Evolutionary conservation across 2,888 invertebrate genomes (phyloP).

Genomic region (Perdita meconis): DNA sequence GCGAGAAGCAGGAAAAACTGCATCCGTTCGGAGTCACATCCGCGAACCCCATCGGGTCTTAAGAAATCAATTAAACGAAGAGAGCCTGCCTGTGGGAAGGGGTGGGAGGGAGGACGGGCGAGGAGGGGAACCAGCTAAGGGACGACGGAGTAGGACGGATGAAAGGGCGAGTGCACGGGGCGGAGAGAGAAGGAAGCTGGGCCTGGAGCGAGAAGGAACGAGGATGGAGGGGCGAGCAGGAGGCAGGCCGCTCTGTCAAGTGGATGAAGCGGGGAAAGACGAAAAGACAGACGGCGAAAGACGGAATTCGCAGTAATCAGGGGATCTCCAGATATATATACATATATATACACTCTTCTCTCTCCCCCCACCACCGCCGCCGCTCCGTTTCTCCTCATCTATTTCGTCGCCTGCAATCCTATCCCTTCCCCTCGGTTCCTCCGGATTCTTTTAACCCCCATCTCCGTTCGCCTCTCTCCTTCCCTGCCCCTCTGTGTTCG

Average conservation of each 20-base stretch:
- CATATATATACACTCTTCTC: slow-evolving; percentile 20
- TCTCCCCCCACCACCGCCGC: slow-evolving; percentile 20
- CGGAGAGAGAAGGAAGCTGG: slow-evolving; percentile 33
- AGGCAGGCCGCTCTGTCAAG: slow-evolving; percentile 74
- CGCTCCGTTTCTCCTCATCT: slow-evolving; percentile 67
- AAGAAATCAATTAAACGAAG: slow-evolving; percentile 75
- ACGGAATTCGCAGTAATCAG: slow-evolving; percentile 82
- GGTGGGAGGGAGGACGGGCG: slow-evolving; percentile 58
- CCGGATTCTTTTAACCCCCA: slow-evolving; percentile 44
- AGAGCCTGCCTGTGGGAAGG: slow-evolving; percentile 65
- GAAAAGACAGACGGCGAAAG: slow-evolving; percentile 80
- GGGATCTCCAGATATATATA: slow-evolving; percentile 70
- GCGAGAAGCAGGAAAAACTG: slow-evolving; percentile 72
- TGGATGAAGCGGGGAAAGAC: slow-evolving; percentile 81
- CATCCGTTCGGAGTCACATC: slow-evolving; percentile 76
- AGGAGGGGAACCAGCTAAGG: slow-evolving; percentile 65
- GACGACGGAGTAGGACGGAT: slow-evolving; percentile 63
- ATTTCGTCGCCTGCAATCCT: slow-evolving; percentile 65
- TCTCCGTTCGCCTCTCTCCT: slow-evolving; percentile 38
- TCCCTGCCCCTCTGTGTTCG: slow-evolving; percentile 11
- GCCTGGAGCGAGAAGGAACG: slow-evolving; percentile 38
- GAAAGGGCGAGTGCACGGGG: slow-evolving; percentile 43
- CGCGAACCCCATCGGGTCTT: slow-evolving; percentile 82
- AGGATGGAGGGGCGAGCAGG: slow-evolving; percentile 63
- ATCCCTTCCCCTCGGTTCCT: slow-evolving; percentile 35